Base-by-base conservation (phyloP, 2,113 vertebrate species). In the Chaetops frenatus region DNA sequence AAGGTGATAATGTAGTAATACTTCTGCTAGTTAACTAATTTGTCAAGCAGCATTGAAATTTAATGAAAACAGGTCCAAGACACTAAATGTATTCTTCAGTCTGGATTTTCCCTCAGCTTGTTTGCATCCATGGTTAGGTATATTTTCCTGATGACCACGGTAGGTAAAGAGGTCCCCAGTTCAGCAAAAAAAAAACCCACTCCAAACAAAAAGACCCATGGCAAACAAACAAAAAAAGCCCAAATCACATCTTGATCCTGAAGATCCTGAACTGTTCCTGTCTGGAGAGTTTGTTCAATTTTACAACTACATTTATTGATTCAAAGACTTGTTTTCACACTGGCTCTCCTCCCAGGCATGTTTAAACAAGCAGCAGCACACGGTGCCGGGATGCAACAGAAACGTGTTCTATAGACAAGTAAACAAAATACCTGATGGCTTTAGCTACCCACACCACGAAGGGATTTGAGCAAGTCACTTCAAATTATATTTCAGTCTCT, bases 341-440 rank as follows among this genome's bases (percentile, higher is more conserved):
- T 91, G 82, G 89, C 80, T 95, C 91, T 92, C 70, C 85, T 95
- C 89, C 86, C 85, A 92, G 86, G 66, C 92, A 33, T 45, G 94
- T 95, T 96, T 90, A 90, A 97, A 85, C 91, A 87, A 93, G 94
- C 80, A 92, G 76, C 53, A 74, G 44, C 4, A 12, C 6, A 0
- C 10, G 1, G 31, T 87, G 95, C 95, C 90, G 94, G 77, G 31
- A 87, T 10, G 19, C 86, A 77, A 45, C 73, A 92, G 60, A 86
- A 95, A 88, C 60, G 69, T 17, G 79, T 86, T 87, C 88, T 92
- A 85, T 72, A 91, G 93, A 95, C 77, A 65, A 95, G 81, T 95
- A 94, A 97, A 97, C 89, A 92, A 92, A 94, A 89, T 64, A 80
- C 82, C 60, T 86, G 0, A 84, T 94, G 79, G 64, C 53, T 95